Conservation (phyloP, 2,888 invertebrate genomes). For the Empis stercorea region DNA sequence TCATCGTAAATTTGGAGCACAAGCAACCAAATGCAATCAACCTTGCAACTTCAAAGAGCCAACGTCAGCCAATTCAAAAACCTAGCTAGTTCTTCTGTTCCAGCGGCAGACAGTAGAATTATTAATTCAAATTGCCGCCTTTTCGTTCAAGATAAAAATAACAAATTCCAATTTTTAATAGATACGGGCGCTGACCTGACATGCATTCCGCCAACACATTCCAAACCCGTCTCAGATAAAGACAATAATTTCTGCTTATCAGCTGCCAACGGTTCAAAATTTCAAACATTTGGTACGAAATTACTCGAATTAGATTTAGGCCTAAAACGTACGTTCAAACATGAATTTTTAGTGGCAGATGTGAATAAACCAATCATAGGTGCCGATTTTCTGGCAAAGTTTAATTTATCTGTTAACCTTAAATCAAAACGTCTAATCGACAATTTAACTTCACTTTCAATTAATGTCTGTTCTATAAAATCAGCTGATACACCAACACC, state of each 20-base stretch:
- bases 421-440: background rate
- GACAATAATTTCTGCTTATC: background rate
- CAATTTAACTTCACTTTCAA: background rate
- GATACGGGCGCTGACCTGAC: background rate
- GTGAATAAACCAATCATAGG: constrained; percentile 10
- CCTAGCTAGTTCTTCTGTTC: background rate
- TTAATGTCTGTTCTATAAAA: background rate
- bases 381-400: constrained; percentile 9
- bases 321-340: background rate
- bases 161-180: background rate
- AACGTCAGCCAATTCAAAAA: background rate
- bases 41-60: background rate
- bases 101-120: background rate
- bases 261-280: background rate
- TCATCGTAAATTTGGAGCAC: background rate
- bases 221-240: background rate
- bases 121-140: background rate
- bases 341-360: constrained; percentile 7
- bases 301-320: background rate
- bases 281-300: background rate
- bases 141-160: background rate
- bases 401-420: constrained; percentile 3
- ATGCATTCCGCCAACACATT: background rate
- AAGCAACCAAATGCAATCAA: background rate
- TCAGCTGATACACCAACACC: background rate